Base-by-base conservation (phyloP, 1,140 invertebrate genomes). In the Ceratina calcarata region DNA sequence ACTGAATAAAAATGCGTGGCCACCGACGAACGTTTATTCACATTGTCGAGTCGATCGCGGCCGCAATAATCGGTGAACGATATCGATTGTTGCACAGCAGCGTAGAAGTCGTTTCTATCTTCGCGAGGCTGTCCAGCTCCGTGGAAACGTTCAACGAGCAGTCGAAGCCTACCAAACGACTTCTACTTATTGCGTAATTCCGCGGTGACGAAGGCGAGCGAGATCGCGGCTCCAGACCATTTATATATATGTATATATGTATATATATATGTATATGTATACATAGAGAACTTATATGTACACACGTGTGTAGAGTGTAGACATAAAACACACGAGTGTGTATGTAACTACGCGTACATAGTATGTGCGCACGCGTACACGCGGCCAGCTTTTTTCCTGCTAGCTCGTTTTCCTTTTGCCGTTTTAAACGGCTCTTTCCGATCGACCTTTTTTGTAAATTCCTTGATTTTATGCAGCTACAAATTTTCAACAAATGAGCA, bases 141-240 rank as follows among this genome's bases (percentile, higher is more conserved):
- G 80, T 86, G 65, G 86, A 82, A 88, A 86, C 84, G 85, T 87
- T 87, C 88, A 80, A 69, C 87, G 82, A 83, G 79, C 83, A 84
- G 79, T 70, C 80, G 70, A 72, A 91, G 88, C 88, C 85, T 84
- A 89, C 88, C 88, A 90, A 91, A 91, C 90, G 87, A 91, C 91
- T 92, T 92, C 84, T 88, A 89, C 88, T 90, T 86, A 91, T 93
- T 93, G 89, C 90, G 91, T 89, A 93, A 93, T 91, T 89, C 85
- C 84, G 87, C 85, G 85, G 83, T 87, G 89, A 91, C 89, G 91
- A 92, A 93, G 92, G 92, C 89, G 88, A 92, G 88, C 92, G 88
- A 87, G 91, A 93, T 92, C 88, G 88, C 88, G 68, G 78, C 89
- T 90, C 89, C 87, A 91, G 86, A 90, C 89, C 87, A 91, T 91